Evolutionary conservation across 2,888 invertebrate species (phyloP).

Genomic region (Epirrhoe tristata): DNA sequence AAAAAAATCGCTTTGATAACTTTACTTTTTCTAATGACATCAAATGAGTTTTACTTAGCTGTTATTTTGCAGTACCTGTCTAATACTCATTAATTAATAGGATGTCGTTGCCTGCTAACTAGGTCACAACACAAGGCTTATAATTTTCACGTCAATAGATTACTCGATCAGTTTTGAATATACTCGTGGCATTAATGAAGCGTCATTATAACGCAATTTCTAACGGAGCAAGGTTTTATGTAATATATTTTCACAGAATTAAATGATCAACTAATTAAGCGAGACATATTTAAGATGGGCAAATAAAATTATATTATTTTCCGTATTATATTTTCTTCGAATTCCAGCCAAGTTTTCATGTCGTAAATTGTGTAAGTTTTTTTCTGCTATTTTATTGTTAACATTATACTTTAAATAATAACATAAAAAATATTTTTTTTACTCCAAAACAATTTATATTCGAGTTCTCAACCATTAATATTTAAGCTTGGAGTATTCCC

Average conservation of each 20-base stretch:
- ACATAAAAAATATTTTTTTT: not conserved
- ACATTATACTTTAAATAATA: too few relatives aligned
- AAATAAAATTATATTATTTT: not conserved
- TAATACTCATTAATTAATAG: constrained; percentile 3
- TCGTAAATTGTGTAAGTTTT: too few relatives aligned
- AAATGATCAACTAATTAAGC: not conserved
- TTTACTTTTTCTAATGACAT: not conserved
- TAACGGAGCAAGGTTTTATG: not conserved
- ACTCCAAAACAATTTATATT: not conserved
- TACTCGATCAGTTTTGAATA: constrained; percentile 33
- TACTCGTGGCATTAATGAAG: constrained; percentile 14
- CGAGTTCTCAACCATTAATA: constrained; percentile 6
- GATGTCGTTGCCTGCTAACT: constrained; percentile 18
- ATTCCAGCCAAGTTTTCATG: too few relatives aligned
- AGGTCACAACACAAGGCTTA: constrained; percentile 28
- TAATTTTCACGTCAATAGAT: constrained; percentile 35
- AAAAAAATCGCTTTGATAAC: too few relatives aligned
- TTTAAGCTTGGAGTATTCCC: constrained; percentile 46
- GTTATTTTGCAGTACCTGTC: not conserved
- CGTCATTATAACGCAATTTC: constrained; percentile 11
- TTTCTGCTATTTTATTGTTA: too few relatives aligned
- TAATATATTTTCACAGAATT: not conserved
- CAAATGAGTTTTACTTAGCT: not conserved
- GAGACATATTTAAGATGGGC: not conserved
- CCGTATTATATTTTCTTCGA: not conserved